Conservation (phyloP, 2,888 invertebrate genomes). For the Auanema sp. region DNA sequence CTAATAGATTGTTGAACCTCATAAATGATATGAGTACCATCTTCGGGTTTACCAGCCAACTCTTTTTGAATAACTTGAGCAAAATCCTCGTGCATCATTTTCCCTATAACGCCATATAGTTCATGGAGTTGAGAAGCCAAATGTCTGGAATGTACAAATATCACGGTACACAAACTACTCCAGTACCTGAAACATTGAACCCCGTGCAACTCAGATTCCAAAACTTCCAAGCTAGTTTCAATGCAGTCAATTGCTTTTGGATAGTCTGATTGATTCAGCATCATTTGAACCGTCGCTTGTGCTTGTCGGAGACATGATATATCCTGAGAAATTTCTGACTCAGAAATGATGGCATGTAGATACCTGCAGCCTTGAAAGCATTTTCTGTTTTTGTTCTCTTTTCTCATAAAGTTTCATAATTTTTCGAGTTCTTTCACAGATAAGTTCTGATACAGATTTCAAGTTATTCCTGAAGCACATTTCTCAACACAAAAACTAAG, state of each 20-base stretch:
- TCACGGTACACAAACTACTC: neutral
- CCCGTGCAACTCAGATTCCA: conserved; percentile 85
- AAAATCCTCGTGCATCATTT: conserved; percentile 93
- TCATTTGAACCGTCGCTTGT: conserved; percentile 91
- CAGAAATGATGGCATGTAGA: neutral
- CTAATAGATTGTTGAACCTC: conserved; percentile 18
- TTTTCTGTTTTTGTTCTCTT: conserved; percentile 43
- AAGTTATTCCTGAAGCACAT: conserved; percentile 29
- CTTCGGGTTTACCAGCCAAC: conserved; percentile 71
- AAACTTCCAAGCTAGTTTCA: conserved; percentile 82
- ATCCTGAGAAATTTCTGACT: conserved; percentile 36
- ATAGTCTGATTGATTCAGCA: conserved; percentile 92
- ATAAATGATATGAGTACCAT: conserved; percentile 58
- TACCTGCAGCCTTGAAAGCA: conserved; percentile 46
- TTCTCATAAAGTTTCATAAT: conserved; percentile 47
- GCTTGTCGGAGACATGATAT: conserved; percentile 74
- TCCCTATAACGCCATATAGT: conserved; percentile 91
- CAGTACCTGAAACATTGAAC: conserved; percentile 82
- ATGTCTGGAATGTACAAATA: conserved; percentile 72
- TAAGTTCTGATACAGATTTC: conserved; percentile 35
- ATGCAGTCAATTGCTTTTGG: conserved; percentile 90
- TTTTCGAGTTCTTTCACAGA: conserved; percentile 43
- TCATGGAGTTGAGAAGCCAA: conserved; percentile 91
- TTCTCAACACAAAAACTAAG: conserved; percentile 17
- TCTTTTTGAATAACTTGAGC: conserved; percentile 86